Evolutionary conservation across 2,113 vertebrate species (phyloP).

Genomic region (Lethenteron reissneri): DNA sequence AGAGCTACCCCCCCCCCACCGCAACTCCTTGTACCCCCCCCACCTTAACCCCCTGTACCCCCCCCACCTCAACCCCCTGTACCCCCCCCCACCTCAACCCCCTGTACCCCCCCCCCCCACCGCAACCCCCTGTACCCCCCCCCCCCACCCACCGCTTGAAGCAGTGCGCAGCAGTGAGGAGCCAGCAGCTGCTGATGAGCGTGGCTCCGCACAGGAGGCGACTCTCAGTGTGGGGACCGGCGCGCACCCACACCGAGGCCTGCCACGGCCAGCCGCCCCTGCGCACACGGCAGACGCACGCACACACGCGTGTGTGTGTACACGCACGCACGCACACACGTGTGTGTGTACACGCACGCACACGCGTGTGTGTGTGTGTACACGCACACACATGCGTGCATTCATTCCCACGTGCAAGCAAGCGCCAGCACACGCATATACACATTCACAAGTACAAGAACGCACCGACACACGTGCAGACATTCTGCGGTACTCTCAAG

Average conservation of each 20-base stretch:
- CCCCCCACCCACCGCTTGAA: background rate
- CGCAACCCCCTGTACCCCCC: background rate
- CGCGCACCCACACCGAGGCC: slow-evolving; percentile 4
- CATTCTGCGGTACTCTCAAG: no score
- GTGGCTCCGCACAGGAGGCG: slow-evolving; percentile 3
- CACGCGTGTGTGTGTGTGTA: no score
- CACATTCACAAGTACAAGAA: no score
- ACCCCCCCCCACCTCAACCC: background rate
- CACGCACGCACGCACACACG: no score
- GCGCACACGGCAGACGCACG: background rate
- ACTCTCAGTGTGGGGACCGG: background rate
- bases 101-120: background rate
- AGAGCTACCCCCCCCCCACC: no score
- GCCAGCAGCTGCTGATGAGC: slow-evolving; percentile 3
- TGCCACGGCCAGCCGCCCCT: slow-evolving; percentile 5
- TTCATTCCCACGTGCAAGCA: no score
- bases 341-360: no score
- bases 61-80: background rate
- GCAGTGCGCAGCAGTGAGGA: slow-evolving; percentile 2
- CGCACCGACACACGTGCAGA: no score
- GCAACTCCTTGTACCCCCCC: background rate
- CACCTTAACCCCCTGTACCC: background rate
- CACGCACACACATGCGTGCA: no score
- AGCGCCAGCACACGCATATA: no score
- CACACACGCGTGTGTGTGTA: no score